Conservation (phyloP, 35 echinoderm and acorn worm species). For the Apostichopus californicus region DNA sequence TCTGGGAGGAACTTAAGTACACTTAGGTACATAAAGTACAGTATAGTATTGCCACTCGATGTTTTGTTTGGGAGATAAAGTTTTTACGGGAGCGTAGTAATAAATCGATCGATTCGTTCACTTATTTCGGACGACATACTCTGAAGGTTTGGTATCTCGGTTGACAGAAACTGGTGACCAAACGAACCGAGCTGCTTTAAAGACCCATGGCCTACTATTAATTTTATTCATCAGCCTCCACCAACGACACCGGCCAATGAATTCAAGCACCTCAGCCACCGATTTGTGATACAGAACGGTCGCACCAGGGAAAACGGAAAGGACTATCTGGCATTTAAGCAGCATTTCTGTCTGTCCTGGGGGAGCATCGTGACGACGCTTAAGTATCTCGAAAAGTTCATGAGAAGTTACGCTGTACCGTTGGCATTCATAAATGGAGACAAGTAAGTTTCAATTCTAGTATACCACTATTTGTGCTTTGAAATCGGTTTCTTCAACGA, state of each 20-base stretch:
- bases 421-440: slow-evolving; percentile 95
- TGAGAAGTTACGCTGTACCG: slow-evolving; percentile 85
- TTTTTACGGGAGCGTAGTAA: no score
- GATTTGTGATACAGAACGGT: slow-evolving; percentile 85
- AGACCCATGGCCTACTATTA: no score
- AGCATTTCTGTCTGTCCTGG: slow-evolving; percentile 95
- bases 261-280: slow-evolving; percentile 88
- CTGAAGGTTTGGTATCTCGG: no score
- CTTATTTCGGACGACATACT: no score
- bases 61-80: no score
- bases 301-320: slow-evolving; percentile 70
- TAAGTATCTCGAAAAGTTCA: slow-evolving; percentile 81
- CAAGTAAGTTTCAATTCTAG: slow-evolving; percentile 57
- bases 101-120: no score
- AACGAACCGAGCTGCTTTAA: no score
- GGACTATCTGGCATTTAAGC: slow-evolving; percentile 82
- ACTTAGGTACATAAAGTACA: no score
- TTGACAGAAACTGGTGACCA: no score
- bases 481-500: no score
- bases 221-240: slow-evolving; percentile 53
- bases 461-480: not conserved
- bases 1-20: no score
- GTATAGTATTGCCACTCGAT: no score
- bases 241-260: slow-evolving; percentile 95
- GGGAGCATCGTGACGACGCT: slow-evolving; percentile 84